These are phyloP conservation scores for Leptoteleia sp. DNA, from an alignment of 1,140 invertebrate species.

Conservation along the genomic window DNA sequence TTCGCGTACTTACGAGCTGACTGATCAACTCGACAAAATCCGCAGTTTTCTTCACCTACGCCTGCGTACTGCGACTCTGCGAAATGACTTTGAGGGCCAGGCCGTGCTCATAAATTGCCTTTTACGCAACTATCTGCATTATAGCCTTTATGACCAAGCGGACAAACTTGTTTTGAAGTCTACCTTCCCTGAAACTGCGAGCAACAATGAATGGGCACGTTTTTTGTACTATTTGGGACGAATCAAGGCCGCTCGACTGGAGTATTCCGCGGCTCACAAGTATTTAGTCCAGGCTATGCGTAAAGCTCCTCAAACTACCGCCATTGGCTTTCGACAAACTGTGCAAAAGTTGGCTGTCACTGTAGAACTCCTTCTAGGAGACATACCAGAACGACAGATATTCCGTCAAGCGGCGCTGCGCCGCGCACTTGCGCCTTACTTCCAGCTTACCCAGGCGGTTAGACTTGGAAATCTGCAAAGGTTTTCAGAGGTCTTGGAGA, in stretches of 20 bases:
- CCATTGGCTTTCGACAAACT: conserved; percentile 99
- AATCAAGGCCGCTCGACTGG: conserved; percentile 97
- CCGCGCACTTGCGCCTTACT: conserved; percentile 95
- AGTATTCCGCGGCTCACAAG: conserved; percentile 98
- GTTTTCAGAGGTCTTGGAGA: conserved; percentile 96
- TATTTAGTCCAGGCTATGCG: conserved; percentile 96
- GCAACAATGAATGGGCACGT: conserved; percentile 99
- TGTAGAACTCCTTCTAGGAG: conserved; percentile 96
- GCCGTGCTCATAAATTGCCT: conserved; percentile 98
- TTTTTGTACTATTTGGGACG: conserved; percentile 98
- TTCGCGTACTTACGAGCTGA: conserved; percentile 95
- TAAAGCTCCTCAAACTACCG: conserved; percentile 98
- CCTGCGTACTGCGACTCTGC: conserved; percentile 94
- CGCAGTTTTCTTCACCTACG: conserved; percentile 94
- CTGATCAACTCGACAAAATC: conserved; percentile 92
- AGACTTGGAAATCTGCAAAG: conserved; percentile 95
- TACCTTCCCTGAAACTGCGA: conserved; percentile 96
- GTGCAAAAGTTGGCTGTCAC: conserved; percentile 98
- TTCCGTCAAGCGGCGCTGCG: conserved; percentile 93
- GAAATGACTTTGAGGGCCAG: conserved; percentile 98
- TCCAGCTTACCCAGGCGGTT: conserved; percentile 98
- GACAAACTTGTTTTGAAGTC: conserved; percentile 98
- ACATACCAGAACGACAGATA: conserved; percentile 96
- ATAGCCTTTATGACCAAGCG: conserved; percentile 97
- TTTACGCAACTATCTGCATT: conserved; percentile 96